Percentiles rank a stretch among this genome's conserved stretches.
Evolutionary conservation across 2,888 invertebrate species (phyloP).

Genomic region (Mimas tiliae): DNA sequence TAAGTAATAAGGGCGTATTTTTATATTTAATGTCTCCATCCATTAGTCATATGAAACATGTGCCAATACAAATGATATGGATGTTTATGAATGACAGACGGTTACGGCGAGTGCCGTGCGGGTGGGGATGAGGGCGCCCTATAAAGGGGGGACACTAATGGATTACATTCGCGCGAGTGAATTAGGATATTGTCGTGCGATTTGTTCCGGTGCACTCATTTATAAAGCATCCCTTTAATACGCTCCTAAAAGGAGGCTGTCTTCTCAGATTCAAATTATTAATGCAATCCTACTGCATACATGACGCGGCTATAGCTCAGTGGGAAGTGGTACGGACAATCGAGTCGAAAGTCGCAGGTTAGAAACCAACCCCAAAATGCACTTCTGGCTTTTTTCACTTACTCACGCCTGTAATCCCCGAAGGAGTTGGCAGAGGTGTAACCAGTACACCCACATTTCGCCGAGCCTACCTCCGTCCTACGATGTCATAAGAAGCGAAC

Average conservation of each 20-base stretch:
- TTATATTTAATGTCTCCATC: conserved; percentile 75
- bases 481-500: too few species aligned
- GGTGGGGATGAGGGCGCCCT: conserved; percentile 40
- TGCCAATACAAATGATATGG: conserved; percentile 84
- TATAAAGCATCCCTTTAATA: conserved; percentile 61
- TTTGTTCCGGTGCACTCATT: conserved; percentile 82
- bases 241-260: conserved; percentile 1
- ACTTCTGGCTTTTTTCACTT: too few species aligned
- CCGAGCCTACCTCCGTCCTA: too few species aligned
- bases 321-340: too few species aligned
- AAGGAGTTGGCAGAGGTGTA: too few species aligned
- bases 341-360: too few species aligned
- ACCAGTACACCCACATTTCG: too few species aligned
- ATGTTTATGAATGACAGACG: conserved; percentile 83
- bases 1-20: conserved; percentile 68
- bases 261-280: conserved; percentile 22
- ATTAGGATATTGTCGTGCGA: conserved; percentile 84
- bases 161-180: conserved; percentile 84
- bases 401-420: too few species aligned
- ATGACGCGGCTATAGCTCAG: too few species aligned
- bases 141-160: conserved; percentile 73
- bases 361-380: too few species aligned
- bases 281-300: background rate
- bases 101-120: conserved; percentile 45
- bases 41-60: conserved; percentile 84